Conservation (phyloP, 2,888 invertebrate genomes). For the Ornithoptera priamus region DNA sequence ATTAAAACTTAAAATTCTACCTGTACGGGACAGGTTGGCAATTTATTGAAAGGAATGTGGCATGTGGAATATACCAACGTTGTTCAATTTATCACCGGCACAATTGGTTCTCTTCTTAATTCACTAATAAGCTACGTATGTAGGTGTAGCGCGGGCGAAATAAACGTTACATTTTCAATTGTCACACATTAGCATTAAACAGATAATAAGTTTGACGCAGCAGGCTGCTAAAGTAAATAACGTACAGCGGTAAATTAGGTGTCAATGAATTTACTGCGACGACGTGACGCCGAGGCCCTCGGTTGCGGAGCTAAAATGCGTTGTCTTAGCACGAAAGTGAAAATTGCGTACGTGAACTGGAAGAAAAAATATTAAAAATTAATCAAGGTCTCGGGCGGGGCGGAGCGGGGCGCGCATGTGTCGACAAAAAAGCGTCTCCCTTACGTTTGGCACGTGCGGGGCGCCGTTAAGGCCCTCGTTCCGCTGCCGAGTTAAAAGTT, state of each 20-base stretch:
- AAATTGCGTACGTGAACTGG: slow-evolving; percentile 80
- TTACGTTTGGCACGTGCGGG: slow-evolving; percentile 72
- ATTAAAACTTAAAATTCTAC: background rate
- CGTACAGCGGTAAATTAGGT: slow-evolving; percentile 41
- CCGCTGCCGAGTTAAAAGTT: slow-evolving; percentile 76
- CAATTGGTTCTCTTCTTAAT: slow-evolving; percentile 75
- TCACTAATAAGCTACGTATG: slow-evolving; percentile 76
- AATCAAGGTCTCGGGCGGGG: slow-evolving; percentile 63
- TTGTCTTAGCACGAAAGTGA: slow-evolving; percentile 70
- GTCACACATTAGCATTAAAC: slow-evolving; percentile 59
- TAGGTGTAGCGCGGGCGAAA: slow-evolving; percentile 79
- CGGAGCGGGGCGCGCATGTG: slow-evolving; percentile 69
- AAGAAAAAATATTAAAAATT: slow-evolving; percentile 80
- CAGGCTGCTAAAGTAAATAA: slow-evolving; percentile 45
- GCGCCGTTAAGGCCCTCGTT: slow-evolving; percentile 70
- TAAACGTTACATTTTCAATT: slow-evolving; percentile 63
- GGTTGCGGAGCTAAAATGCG: slow-evolving; percentile 41
- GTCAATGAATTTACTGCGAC: slow-evolving; percentile 50
- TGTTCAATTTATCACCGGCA: slow-evolving; percentile 63
- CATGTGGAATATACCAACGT: slow-evolving; percentile 14
- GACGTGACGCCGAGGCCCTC: slow-evolving; percentile 42
- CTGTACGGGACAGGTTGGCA: background rate
- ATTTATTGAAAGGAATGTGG: slow-evolving; percentile 9
- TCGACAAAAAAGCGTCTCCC: slow-evolving; percentile 76
- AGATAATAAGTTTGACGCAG: slow-evolving; percentile 51